Conservation (phyloP, 2,797 vertebrate genomes). For the Melanotaenia trifasciata region DNA sequence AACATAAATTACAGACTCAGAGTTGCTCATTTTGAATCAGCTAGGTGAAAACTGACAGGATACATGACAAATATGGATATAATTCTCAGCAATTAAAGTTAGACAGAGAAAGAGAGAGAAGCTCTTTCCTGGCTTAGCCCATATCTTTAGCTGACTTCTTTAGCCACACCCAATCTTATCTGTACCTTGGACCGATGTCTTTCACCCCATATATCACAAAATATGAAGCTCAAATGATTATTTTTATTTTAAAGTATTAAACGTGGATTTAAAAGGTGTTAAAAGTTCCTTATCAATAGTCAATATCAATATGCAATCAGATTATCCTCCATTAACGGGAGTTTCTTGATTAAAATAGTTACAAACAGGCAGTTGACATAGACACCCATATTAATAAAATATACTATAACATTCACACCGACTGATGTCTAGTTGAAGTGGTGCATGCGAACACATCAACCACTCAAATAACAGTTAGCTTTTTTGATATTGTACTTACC, state of each 20-base stretch:
- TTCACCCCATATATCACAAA: neutral
- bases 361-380: neutral
- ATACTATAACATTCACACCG: neutral
- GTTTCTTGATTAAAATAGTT: too few relatives aligned
- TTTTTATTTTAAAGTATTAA: too few relatives aligned
- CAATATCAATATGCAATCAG: neutral
- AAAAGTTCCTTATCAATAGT: neutral
- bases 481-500: constrained; percentile 60
- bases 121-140: neutral
- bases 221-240: neutral
- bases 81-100: neutral
- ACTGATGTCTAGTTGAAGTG: neutral
- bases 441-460: neutral
- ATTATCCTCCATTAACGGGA: neutral
- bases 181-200: neutral
- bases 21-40: neutral
- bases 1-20: neutral
- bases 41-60: neutral
- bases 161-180: neutral
- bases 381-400: neutral
- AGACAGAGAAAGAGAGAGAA: neutral
- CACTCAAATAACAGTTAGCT: neutral
- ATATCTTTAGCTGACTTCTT: neutral
- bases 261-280: too few relatives aligned
- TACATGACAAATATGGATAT: neutral